These are phyloP conservation scores for Pipistrellus pygmaeus DNA, from an alignment of 2,797 vertebrate species.

Conservation along the genomic window DNA sequence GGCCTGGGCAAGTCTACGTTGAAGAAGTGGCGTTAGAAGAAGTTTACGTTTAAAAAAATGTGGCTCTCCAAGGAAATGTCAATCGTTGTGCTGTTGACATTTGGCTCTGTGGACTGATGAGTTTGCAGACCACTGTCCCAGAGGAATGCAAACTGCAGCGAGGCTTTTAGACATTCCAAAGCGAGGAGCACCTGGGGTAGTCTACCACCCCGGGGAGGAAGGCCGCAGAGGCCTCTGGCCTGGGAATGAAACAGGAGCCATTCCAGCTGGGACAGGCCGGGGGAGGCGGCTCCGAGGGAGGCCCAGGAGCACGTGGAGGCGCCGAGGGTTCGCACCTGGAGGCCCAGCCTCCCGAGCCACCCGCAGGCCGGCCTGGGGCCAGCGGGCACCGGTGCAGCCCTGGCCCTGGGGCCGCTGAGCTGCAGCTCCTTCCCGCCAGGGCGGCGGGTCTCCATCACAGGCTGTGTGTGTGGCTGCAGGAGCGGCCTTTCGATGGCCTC, in stretches of 20 bases:
- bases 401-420: accelerated
- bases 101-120: too few relatives aligned
- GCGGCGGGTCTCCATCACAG: neutral
- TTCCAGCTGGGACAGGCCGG: neutral
- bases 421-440: neutral
- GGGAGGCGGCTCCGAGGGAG: neutral
- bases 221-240: conserved; percentile 68
- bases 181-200: conserved; percentile 53
- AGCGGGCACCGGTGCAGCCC: neutral
- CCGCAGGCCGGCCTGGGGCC: neutral
- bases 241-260: neutral
- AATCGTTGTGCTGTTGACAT: too few relatives aligned
- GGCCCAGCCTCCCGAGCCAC: neutral
- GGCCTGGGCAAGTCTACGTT: too few relatives aligned
- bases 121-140: too few relatives aligned
- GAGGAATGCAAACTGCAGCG: too few relatives aligned
- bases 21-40: too few relatives aligned
- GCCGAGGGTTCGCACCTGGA: neutral
- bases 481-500: conserved; percentile 76
- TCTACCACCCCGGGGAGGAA: neutral
- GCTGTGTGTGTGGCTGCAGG: conserved; percentile 83
- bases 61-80: too few relatives aligned
- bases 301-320: neutral
- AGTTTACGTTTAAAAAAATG: too few relatives aligned
- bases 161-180: neutral